These are phyloP conservation scores for Megalonaias nervosa DNA, from an alignment of 1,140 invertebrate genomes.

Conservation along the genomic window DNA sequence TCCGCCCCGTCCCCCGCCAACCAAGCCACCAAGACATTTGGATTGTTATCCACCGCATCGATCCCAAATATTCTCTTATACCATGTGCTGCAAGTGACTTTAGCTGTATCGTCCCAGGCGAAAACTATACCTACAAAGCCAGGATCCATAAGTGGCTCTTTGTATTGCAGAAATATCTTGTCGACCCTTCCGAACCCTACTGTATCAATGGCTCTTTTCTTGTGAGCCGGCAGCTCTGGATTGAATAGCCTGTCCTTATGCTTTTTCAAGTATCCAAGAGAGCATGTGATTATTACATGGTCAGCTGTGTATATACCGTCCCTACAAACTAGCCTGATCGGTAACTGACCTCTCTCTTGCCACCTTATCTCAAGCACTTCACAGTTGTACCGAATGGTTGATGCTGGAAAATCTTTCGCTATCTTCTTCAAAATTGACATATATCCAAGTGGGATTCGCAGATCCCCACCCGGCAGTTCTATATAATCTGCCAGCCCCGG, in stretches of 20 bases:
- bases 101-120: slow-evolving; percentile 15
- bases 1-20: slow-evolving; percentile 19
- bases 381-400: neutral
- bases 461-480: slow-evolving; percentile 16
- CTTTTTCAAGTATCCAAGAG: slow-evolving; percentile 21
- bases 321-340: neutral
- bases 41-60: slow-evolving; percentile 15
- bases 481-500: neutral
- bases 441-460: slow-evolving; percentile 17
- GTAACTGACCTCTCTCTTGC: neutral
- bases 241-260: slow-evolving; percentile 10
- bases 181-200: slow-evolving; percentile 16
- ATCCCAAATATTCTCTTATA: slow-evolving; percentile 23
- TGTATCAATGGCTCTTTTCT: slow-evolving; percentile 3
- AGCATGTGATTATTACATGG: slow-evolving; percentile 20
- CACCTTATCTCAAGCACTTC: slow-evolving; percentile 5
- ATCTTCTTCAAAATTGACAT: slow-evolving; percentile 5
- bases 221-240: neutral
- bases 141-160: slow-evolving; percentile 7
- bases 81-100: neutral
- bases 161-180: slow-evolving; percentile 21
- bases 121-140: slow-evolving; percentile 8
- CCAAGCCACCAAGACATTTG: slow-evolving; percentile 11
- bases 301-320: slow-evolving; percentile 3
- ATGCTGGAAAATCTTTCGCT: slow-evolving; percentile 1